Base-by-base conservation (phyloP, 2,113 vertebrate genomes). In the Pachycephala philippinensis region DNA sequence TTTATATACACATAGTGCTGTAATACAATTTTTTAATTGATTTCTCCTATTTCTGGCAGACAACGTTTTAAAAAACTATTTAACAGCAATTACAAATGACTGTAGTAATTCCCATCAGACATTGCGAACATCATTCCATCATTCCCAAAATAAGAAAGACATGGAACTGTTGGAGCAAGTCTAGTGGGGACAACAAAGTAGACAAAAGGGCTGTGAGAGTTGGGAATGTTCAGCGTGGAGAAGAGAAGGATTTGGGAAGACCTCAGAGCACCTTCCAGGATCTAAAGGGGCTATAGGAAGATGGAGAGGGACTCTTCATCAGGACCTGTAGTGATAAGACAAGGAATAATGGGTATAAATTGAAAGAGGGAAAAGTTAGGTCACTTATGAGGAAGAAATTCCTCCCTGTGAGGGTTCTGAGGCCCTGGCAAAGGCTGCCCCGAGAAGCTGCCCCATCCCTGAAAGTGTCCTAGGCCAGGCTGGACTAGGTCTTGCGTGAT, bases 101-200 rank as follows among this genome's bases (percentile, higher is more conserved):
- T 64, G n/a, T 15, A 31, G 11, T 7, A 56, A 31, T 56, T 71
- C 17, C 30, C 31, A 26, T 40, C 10, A 20, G 49, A 30, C 23
- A 31, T 8, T 35, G 13, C 27, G 57, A 64, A 20, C 42, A 31
- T 37, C 31, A 33, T 37, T 45, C 57, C 27, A 21, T 37, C 21
- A 31, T 64, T 71, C 26, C 57, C 42, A 42, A 64, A 26, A 23
- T 13, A 57, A 1, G 1, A 39, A 61, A 13, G 13, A 15, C 28
- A 6, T 35, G 31, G 26, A 42, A 22, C 21, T 49, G 30, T 31
- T 71, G 31, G 21, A 71, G 26, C 16, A 35, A 49, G 4, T 11
- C 30, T 20, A 17, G 9, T 4, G 49, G n/a, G 15, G 35, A 21
- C 26, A 47, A 22, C 7, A 10, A 15, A 0, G 0, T 17, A 4